Evolutionary conservation across 2,797 vertebrate genomes (phyloP), one percentile per base, ranked within the genome.

Genomic region (Psittacula echo): DNA sequence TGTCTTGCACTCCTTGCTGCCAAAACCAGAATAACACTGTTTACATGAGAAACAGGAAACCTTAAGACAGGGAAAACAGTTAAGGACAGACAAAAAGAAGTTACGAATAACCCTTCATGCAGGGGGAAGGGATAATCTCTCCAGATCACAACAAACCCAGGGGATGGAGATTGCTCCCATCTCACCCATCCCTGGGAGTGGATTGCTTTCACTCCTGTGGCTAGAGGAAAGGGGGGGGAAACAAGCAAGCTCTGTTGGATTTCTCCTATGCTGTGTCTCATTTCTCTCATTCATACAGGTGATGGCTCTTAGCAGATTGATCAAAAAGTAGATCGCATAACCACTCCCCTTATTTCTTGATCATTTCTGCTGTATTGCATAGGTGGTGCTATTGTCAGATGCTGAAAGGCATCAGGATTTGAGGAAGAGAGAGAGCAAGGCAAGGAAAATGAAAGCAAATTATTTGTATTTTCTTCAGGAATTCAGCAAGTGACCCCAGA

Each of bases 301-400:
- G 74, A 84, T 15, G 37, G 23, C 53, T 93, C 39, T 82, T 83
- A 54, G 44, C 48, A 79, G 39, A 48, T 85, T 78, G 72, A 77
- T 82, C 64, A 81, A 68, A 66, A 85, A 45, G 44, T 44, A 60
- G 82, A 83, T 74, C 60, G 80, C 44, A 60, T 79, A 76, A 77
- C 74, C 85, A 72, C 89, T 92, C 87, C 87, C 64, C 53, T 74
- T 50, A 61, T 56, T 82, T 89, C 83, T 64, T 70, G 61, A 91
- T 75, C 12, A 65, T 85, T 89, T 83, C 78, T 94, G 78, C 81
- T 84, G 34, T 82, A 80, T 42, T 62, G 50, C 0, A 2, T 88
- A 85, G 85, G 68, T 80, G 62, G 66, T 89, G 89, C 83, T 93
- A 87, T 70, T 83, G 84, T 90, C 95, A 97, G 94, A 88, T 41